Evolutionary conservation across 1,140 invertebrate genomes (phyloP).

Genomic region (Steinernema feltiae): DNA sequence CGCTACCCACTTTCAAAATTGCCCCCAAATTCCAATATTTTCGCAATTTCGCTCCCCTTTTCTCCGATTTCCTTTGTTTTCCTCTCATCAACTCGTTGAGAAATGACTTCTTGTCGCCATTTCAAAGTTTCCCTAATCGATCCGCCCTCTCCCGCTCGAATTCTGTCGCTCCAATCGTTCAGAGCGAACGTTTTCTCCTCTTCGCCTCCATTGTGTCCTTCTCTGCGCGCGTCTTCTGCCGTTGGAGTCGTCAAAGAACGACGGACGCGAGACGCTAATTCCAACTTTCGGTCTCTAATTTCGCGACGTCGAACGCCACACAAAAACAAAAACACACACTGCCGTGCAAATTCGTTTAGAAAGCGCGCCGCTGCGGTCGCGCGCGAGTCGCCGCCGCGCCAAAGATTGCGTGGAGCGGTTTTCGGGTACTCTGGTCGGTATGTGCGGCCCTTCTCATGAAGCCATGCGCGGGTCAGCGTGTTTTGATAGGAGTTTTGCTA

Average conservation of each 20-base stretch:
- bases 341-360: slow-evolving; percentile 13
- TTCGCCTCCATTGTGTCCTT: neutral
- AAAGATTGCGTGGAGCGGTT: neutral
- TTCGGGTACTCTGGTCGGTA: neutral
- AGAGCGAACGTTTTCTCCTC: too few species aligned
- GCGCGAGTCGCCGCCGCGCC: neutral
- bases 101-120: neutral
- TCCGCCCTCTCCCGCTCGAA: slow-evolving; percentile 5
- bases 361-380: neutral
- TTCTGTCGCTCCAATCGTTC: neutral
- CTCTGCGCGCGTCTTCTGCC: neutral
- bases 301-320: neutral
- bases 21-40: too few species aligned
- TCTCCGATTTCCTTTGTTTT: too few species aligned
- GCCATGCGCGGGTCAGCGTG: neutral
- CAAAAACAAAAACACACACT: neutral
- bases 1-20: too few species aligned
- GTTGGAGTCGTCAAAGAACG: neutral
- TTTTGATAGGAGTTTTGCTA: too few species aligned
- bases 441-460: neutral
- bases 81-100: neutral
- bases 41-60: too few species aligned
- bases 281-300: slow-evolving; percentile 5
- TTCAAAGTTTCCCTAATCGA: slow-evolving; percentile 18
- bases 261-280: neutral